Evolutionary conservation across 2,888 invertebrate species (phyloP).

Genomic region (Petrophora chlorosata): DNA sequence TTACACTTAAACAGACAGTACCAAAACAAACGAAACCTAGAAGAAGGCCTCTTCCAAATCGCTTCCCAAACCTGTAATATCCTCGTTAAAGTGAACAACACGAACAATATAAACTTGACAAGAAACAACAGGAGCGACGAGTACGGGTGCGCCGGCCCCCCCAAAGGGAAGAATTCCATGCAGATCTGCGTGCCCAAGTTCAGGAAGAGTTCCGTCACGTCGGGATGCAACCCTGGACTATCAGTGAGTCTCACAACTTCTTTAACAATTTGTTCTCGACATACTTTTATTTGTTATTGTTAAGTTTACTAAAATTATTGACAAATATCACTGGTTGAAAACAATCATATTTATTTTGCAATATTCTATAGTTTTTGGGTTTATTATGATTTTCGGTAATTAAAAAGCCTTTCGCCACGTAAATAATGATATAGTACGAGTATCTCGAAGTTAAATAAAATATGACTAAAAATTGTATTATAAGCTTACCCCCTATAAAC

Average conservation of each 20-base stretch:
- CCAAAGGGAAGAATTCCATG: conserved; percentile 71
- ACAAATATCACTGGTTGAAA: background rate
- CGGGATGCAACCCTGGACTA: conserved; percentile 84
- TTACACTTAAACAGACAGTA: conserved; percentile 78
- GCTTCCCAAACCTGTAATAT: conserved; percentile 91
- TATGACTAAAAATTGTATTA: no score
- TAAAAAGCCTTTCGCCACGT: no score
- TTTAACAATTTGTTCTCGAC: conserved; percentile 8
- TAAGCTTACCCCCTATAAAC: no score
- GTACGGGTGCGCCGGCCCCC: conserved; percentile 79
- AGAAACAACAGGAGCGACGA: conserved; percentile 86
- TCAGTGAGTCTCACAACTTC: conserved; percentile 79
- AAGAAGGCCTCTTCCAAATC: conserved; percentile 90
- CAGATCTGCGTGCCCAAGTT: conserved; percentile 85
- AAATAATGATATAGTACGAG: no score
- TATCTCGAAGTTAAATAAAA: no score
- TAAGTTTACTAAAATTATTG: background rate
- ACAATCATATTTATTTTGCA: background rate
- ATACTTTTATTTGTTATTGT: conserved; percentile 4
- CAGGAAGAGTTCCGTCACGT: conserved; percentile 74
- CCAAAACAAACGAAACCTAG: conserved; percentile 85
- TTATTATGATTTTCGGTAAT: no score
- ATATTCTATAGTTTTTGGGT: background rate
- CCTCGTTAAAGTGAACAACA: conserved; percentile 89
- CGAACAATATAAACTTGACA: conserved; percentile 88